These are phyloP conservation scores for Meriones psammophilus DNA, from an alignment of 2,797 vertebrate genomes.

Conservation along the genomic window DNA sequence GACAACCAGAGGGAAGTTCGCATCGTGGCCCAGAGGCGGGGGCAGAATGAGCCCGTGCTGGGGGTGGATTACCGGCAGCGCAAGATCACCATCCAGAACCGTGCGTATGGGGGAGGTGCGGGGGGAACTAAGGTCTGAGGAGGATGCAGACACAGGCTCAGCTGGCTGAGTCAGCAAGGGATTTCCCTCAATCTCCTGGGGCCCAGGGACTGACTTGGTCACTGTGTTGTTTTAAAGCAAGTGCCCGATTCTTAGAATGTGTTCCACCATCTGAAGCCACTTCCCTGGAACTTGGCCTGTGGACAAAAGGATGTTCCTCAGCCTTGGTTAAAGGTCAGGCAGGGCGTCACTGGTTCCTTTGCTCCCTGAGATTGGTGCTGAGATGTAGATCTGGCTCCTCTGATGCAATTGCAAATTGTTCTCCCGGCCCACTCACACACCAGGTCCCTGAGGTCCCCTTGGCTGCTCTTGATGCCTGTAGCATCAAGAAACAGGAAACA, in stretches of 20 bases:
- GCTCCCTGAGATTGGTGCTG: constrained; percentile 5
- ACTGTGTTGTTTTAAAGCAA: constrained; percentile 60
- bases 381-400: background rate
- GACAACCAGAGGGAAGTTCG: constrained; percentile 94
- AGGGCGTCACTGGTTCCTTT: constrained; percentile 42
- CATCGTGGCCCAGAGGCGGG: constrained; percentile 93
- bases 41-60: constrained; percentile 91
- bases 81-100: constrained; percentile 95
- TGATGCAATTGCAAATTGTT: background rate
- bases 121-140: background rate
- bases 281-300: constrained; percentile 44
- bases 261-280: background rate
- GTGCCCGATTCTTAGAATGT: constrained; percentile 37
- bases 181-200: constrained; percentile 68
- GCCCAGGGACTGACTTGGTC: background rate
- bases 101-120: constrained; percentile 88
- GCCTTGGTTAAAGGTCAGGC: constrained; percentile 48
- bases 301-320: background rate
- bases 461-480: background rate
- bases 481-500: background rate
- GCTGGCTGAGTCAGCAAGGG: constrained; percentile 73
- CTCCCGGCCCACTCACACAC: background rate
- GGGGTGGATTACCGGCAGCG: constrained; percentile 94
- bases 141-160: background rate
- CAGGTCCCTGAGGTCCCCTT: background rate